A percentile compares a stretch with the other conserved stretches of the same genome.
Conservation (phyloP, 2,888 invertebrate genomes). For the Dinocampus coccinellae region DNA sequence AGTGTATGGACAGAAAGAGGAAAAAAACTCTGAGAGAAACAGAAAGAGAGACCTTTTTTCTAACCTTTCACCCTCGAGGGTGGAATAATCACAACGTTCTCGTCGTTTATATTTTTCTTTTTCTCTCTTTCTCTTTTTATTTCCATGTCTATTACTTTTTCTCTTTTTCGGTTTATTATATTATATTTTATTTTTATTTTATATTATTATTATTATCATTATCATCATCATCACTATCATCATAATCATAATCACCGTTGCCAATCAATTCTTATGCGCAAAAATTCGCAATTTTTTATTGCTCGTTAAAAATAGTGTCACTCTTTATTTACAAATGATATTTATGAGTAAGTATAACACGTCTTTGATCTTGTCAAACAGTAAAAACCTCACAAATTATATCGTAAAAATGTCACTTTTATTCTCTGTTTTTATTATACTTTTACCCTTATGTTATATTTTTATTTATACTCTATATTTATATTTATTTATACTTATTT, state of each 20-base stretch:
- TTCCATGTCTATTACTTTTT: background rate
- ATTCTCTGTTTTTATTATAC: background rate
- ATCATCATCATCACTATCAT: no score
- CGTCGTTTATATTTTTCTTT: background rate
- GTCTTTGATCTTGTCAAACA: background rate
- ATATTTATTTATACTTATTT: no score
- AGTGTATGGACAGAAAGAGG: no score
- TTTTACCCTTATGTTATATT: background rate
- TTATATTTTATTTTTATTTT: no score
- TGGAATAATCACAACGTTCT: background rate
- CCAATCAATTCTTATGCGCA: background rate
- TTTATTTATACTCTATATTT: background rate
- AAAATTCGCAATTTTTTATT: background rate
- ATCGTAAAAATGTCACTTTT: background rate
- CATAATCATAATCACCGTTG: no score
- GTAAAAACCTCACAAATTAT: background rate
- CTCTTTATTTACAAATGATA: background rate
- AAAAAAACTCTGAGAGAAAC: no score
- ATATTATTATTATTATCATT: no score
- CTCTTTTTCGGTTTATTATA: no score
- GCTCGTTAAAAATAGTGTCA: background rate
- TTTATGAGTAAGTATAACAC: background rate
- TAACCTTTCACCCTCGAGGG: background rate
- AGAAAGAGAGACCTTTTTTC: background rate
- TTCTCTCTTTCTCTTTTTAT: background rate